Base-by-base conservation (phyloP, 2,888 invertebrate species). In the Abscondita cerata region DNA sequence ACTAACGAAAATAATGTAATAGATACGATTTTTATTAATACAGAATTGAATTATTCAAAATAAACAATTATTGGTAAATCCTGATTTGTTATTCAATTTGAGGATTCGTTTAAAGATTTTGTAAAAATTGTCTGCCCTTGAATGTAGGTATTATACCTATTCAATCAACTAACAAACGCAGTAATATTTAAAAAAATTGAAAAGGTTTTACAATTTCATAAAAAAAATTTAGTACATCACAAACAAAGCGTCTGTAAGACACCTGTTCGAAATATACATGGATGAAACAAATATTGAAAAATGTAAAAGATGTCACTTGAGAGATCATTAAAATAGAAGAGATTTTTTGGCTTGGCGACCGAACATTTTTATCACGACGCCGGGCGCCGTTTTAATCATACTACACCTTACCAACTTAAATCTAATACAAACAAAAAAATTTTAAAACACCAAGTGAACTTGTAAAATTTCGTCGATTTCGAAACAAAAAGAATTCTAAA, bases 401-500 rank as follows among this genome's bases (percentile, higher is more conserved):
- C n/a, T n/a, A 33, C 38, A 52, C 40, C 40, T 52, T 19, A 36
- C 16, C 31, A 6, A 33, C 33, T 5, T 34, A 34, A 46, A 15
- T 46, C 54, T 18, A n/a, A n/a, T n/a, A 18, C 25, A 11, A 12
- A 9, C 19, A 34, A 18, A 18, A 25, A 48, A 11, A 5, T 11
- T 20, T 51, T 36, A 36, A 20, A 36, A 52, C 6, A 18, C 18
- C 36, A 19, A 46, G 44, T 58, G 62, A 62, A 62, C 62, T 62
- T 62, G 62, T 47, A 9, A 48, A 51, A 52, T 52, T 40, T 34
- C 18, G 20, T 31, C 12, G 36, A 33, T 59, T 52, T 59, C 56
- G 40, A 56, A 52, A 64, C 53, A 60, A 52, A 63, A 41, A 55
- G 50, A 50, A 34, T 44, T 52, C 56, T 3, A 52, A 64, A 64